phyloP scores from a whole-genome alignment of 2,888 invertebrate species.

The Leptopterna dolabrata region DNA sequence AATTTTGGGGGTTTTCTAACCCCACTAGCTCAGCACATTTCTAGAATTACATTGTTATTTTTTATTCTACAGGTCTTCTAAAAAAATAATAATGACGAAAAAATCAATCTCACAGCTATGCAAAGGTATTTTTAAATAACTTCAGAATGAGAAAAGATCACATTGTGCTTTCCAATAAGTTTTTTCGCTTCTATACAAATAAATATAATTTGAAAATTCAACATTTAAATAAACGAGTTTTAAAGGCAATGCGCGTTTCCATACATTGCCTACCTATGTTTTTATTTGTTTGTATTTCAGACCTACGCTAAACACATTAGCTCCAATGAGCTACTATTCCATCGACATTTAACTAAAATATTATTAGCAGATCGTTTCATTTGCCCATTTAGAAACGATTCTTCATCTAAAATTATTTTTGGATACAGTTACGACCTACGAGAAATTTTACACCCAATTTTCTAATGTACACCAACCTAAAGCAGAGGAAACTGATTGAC shows the following conservation, averaged over 20 bases:
- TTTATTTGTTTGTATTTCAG: background rate
- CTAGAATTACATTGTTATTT: constrained; percentile 4
- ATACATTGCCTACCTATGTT: constrained; percentile 8
- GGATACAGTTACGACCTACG: constrained; percentile 10
- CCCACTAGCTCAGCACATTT: constrained; percentile 42
- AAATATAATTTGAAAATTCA: constrained; percentile 59
- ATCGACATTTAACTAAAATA: constrained; percentile 45
- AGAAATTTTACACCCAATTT: background rate
- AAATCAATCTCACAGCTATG: constrained; percentile 38
- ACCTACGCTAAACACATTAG: constrained; percentile 39
- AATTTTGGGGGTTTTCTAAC: constrained; percentile 5
- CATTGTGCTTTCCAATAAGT: constrained; percentile 58
- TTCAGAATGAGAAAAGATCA: constrained; percentile 55
- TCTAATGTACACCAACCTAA: constrained; percentile 19
- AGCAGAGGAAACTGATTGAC: background rate
- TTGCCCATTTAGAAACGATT: background rate
- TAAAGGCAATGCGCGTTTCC: constrained; percentile 33
- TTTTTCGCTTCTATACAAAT: constrained; percentile 55
- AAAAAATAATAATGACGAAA: background rate
- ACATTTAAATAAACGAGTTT: constrained; percentile 56
- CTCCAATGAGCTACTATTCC: constrained; percentile 36
- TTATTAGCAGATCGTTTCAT: constrained; percentile 5
- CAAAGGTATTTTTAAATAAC: background rate
- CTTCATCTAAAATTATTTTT: background rate
- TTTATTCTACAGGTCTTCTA: background rate